A percentile compares a stretch with the other conserved stretches of the same genome.
These are phyloP conservation scores for Aldrovandia affinis DNA, from an alignment of 2,797 vertebrate species.

Conservation along the genomic window DNA sequence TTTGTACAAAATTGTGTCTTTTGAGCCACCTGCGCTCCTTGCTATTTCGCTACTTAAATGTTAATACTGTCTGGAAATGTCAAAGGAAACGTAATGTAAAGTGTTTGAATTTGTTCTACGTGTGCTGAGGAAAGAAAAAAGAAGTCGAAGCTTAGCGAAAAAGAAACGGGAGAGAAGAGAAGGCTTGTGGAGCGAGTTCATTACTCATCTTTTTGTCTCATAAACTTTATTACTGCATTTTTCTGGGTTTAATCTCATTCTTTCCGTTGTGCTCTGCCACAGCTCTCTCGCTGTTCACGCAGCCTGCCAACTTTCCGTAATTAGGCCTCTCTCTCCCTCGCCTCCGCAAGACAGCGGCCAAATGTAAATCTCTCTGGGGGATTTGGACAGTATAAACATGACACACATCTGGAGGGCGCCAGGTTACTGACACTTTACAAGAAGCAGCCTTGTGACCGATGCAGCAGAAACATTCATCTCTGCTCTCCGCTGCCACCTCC, in stretches of 20 bases:
- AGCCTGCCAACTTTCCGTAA: conserved; percentile 45
- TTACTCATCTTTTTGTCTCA: conserved; percentile 46
- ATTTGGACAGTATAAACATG: conserved; percentile 55
- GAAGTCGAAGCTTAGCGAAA: conserved; percentile 16
- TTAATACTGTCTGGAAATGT: background rate
- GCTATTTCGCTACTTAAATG: background rate
- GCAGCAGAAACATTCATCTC: conserved; percentile 45
- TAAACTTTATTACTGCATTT: conserved; percentile 48
- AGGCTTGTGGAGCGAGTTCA: conserved; percentile 21
- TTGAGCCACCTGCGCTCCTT: background rate
- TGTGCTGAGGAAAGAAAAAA: background rate
- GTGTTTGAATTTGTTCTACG: background rate
- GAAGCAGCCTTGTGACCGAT: conserved; percentile 50
- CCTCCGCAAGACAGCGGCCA: conserved; percentile 19
- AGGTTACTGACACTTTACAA: conserved; percentile 58
- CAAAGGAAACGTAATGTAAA: too few relatives aligned
- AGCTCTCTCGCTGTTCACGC: conserved; percentile 19
- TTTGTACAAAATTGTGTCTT: background rate
- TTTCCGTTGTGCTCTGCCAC: conserved; percentile 49
- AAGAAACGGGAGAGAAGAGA: background rate
- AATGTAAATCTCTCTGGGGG: conserved; percentile 54
- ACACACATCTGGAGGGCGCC: conserved; percentile 59
- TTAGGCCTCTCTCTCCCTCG: conserved; percentile 13
- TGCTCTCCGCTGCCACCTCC: conserved; percentile 33
- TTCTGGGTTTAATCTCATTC: conserved; percentile 56